Evolutionary conservation across 2,888 invertebrate genomes (phyloP), one percentile per base, ranked within the genome.

Genomic region (Acanthosoma haemorrhoidale): DNA sequence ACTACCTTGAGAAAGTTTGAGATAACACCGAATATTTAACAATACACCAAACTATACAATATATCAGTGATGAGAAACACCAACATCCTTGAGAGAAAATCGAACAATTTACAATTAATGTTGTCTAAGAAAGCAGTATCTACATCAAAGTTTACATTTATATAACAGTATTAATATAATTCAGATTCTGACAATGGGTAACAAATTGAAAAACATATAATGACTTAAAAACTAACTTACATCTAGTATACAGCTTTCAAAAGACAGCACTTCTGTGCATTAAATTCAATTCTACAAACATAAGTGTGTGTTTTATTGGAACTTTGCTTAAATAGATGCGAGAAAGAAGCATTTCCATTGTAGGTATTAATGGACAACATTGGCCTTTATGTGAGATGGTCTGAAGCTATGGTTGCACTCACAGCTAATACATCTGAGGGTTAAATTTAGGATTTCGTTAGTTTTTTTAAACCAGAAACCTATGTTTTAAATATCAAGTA

Each of bases 61-160:
- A 51, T 51, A 51, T 51, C 51, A 51, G 51, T 51, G 51, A 51
- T 51, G 51, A 51, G 51, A 51, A 51, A 51, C 21, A 51, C 51
- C 13, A 51, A 51, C 51, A 51, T 51, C 51, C 29, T 51, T 25
- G 29, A 51, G 51, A 51, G 51, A 51, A 51, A 43, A 51, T 51
- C 29, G 1, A 25, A 51, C 29, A 51, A 51, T 51, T 51, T 51
- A 51, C 51, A 51, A 51, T 51, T 25, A 51, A 51, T 51, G 51
- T 13, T 51, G 51, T 51, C 51, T 51, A 51, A 51, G 51, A 51
- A 51, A 51, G 51, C 51, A 51, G 51, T 25, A 51, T 25, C 6
- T 25, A 51, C 51, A 51, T 51, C n/a, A 18, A 51, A 51, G 21
- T 51, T 51, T 51, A 51, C 51, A 51, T 51, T 51, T 51, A 51